phyloP scores from a whole-genome alignment of 2,797 vertebrate species.

The Synaphobranchus kaupii region DNA sequence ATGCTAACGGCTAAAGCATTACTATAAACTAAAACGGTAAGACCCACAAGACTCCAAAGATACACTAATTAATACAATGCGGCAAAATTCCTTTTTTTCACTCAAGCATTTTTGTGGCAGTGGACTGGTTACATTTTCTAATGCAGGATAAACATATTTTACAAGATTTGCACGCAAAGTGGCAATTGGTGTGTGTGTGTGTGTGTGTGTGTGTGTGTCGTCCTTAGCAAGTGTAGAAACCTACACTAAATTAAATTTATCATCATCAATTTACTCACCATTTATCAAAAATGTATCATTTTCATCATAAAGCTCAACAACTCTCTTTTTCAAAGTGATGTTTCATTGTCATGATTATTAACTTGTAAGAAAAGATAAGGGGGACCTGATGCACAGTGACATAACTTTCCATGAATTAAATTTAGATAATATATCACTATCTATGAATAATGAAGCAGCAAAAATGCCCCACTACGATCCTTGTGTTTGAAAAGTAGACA shows the following conservation, averaged over 20 bases:
- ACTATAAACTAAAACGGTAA: background rate
- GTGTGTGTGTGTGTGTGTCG: slow-evolving; percentile 47
- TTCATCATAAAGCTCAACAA: slow-evolving; percentile 40
- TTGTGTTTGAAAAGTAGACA: slow-evolving; percentile 32
- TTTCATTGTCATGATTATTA: slow-evolving; percentile 34
- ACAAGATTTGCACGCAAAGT: slow-evolving; percentile 45
- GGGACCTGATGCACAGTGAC: background rate
- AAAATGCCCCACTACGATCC: slow-evolving; percentile 39
- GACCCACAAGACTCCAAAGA: background rate
- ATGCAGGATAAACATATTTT: slow-evolving; percentile 75
- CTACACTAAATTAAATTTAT: background rate
- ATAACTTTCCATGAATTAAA: slow-evolving; percentile 52
- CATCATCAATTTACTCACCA: background rate
- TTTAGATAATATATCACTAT: slow-evolving; percentile 51
- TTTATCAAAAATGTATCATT: slow-evolving; percentile 29
- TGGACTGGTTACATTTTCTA: slow-evolving; percentile 72
- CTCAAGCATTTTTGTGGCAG: background rate
- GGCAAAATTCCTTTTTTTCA: background rate
- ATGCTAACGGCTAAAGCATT: background rate
- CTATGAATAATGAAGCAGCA: slow-evolving; percentile 52
- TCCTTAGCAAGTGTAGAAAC: background rate
- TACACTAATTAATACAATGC: background rate
- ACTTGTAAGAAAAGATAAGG: slow-evolving; percentile 39
- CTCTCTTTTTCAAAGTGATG: slow-evolving; percentile 26
- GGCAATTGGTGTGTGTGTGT: slow-evolving; percentile 54